phyloP scores from a whole-genome alignment of 2,113 vertebrate genomes.

The Synodontis membranacea region DNA sequence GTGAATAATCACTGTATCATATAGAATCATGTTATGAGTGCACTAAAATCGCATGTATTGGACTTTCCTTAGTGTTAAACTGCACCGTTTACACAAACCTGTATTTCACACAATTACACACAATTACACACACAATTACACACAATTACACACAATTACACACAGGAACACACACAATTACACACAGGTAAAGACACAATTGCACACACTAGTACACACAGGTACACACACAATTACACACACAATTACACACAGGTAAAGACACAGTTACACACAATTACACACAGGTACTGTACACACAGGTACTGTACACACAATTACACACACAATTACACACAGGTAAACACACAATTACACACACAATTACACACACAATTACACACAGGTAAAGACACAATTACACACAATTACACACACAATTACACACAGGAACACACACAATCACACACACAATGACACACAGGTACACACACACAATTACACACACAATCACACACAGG shows the following conservation, averaged over 20 bases:
- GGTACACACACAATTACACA: neutral
- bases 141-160: neutral
- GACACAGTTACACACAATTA: neutral
- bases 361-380: neutral
- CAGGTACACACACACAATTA: neutral
- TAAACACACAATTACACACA: neutral
- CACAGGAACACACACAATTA: neutral
- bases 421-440: no score
- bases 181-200: neutral
- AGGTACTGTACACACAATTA: no score
- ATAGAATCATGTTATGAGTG: constrained; percentile 42
- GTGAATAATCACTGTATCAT: constrained; percentile 41
- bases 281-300: neutral
- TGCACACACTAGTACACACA: no score
- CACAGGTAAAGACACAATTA: neutral
- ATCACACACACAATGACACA: neutral
- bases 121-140: no score
- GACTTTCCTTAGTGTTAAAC: constrained; percentile 34
- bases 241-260: neutral
- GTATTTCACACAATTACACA: neutral
- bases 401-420: neutral
- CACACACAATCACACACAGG: neutral
- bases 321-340: no score
- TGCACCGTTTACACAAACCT: neutral
- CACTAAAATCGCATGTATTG: constrained; percentile 48